phyloP scores from a whole-genome alignment of 2,888 invertebrate species.

The Drosophila atroscutellata region DNA sequence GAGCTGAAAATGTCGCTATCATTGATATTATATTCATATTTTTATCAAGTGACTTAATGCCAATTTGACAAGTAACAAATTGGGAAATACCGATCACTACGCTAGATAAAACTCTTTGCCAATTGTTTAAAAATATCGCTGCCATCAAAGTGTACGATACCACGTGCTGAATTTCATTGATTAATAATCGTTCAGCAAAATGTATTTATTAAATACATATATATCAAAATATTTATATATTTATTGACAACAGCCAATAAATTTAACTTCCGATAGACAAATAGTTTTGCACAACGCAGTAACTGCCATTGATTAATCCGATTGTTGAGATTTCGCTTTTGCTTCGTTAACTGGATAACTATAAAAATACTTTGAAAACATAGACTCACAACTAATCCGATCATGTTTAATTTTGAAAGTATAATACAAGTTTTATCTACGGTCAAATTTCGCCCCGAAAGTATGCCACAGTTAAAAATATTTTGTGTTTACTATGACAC shows the following conservation, averaged over 20 bases:
- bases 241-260: not conserved
- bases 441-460: constrained; percentile 6
- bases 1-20: constrained; percentile 57
- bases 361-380: not conserved
- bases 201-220: not conserved
- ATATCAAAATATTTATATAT: not conserved
- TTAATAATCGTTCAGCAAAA: not conserved
- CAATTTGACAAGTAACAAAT: constrained; percentile 56
- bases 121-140: constrained; percentile 48
- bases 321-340: not conserved
- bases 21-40: constrained; percentile 40
- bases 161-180: not conserved
- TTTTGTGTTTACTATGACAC: not conserved
- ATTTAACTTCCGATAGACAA: not conserved
- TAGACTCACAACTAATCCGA: not conserved
- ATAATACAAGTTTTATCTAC: not conserved
- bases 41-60: constrained; percentile 45
- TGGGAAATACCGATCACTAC: constrained; percentile 7
- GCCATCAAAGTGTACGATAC: not conserved
- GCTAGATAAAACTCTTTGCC: constrained; percentile 20
- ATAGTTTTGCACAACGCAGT: not conserved
- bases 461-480: constrained; percentile 20
- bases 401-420: not conserved
- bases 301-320: not conserved
- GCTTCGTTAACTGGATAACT: not conserved